phyloP scores from a whole-genome alignment of 2,113 vertebrate genomes.

The Phrynosoma blainvillii region DNA sequence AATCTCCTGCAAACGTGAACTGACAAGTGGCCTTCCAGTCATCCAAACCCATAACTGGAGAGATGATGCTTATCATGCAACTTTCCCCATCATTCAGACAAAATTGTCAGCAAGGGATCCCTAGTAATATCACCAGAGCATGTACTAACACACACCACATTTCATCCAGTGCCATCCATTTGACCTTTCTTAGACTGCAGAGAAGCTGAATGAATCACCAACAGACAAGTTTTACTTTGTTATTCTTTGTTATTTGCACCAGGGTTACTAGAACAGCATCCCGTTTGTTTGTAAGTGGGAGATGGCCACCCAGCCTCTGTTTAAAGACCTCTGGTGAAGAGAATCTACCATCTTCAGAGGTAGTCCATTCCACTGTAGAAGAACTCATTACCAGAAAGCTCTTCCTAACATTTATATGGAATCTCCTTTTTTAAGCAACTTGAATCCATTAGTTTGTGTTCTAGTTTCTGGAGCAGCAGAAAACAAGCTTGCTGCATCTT shows the following conservation, averaged over 20 bases:
- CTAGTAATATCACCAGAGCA: neutral
- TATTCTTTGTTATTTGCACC: neutral
- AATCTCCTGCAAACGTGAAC: slow-evolving; percentile 9
- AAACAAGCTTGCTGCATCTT: no score
- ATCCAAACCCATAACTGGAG: neutral
- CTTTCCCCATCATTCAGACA: slow-evolving; percentile 3
- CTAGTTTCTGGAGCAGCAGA: no score
- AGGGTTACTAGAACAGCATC: neutral
- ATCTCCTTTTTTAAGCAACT: no score
- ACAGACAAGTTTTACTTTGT: neutral
- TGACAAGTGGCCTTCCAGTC: neutral
- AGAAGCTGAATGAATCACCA: neutral
- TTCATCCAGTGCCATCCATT: neutral
- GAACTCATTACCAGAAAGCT: no score
- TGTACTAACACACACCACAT: slow-evolving; percentile 10
- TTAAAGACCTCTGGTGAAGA: no score
- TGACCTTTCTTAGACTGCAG: neutral
- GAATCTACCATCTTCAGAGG: no score
- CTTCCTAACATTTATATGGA: no score
- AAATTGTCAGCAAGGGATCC: neutral
- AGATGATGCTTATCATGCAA: neutral
- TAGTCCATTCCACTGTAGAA: no score
- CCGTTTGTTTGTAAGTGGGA: neutral
- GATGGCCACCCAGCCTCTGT: no score
- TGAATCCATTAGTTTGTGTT: no score